phyloP scores from a whole-genome alignment of 2,797 vertebrate genomes.

The Kryptolebias ocellatus region DNA sequence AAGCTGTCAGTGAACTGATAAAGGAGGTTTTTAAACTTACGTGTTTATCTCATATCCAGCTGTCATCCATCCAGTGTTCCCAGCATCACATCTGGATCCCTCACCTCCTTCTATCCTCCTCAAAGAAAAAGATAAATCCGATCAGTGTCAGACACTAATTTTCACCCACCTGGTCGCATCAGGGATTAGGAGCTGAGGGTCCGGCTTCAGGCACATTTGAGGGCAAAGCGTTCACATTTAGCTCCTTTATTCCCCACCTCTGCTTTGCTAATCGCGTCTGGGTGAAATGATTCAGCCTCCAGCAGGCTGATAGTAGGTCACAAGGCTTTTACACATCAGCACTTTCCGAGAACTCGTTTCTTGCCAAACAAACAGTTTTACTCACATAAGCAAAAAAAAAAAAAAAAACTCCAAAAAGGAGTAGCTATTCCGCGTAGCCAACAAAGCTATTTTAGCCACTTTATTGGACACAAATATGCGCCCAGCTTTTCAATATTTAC shows the following conservation, averaged over 20 bases:
- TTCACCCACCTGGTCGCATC: background rate
- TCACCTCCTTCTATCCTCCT: constrained; percentile 10
- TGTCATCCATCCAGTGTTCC: constrained; percentile 24
- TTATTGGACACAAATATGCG: constrained; percentile 25
- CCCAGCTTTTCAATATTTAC: constrained; percentile 35
- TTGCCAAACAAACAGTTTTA: background rate
- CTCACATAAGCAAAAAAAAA: too few relatives aligned
- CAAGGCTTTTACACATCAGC: constrained; percentile 67
- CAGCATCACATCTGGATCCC: constrained; percentile 46
- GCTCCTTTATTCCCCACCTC: constrained; percentile 13
- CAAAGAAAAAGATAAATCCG: background rate
- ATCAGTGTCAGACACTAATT: background rate
- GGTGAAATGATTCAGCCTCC: constrained; percentile 46
- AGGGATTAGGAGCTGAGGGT: background rate
- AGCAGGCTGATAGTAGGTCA: constrained; percentile 33
- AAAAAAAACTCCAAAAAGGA: background rate
- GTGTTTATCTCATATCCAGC: constrained; percentile 41
- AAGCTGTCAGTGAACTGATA: background rate
- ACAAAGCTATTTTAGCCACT: constrained; percentile 23
- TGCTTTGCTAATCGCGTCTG: constrained; percentile 13
- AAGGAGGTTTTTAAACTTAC: constrained; percentile 47
- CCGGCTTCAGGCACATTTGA: background rate
- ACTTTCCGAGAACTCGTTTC: constrained; percentile 23
- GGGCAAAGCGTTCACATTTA: constrained; percentile 2
- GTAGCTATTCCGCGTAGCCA: background rate